phyloP scores from a whole-genome alignment of 1,140 invertebrate genomes.

The Cardiocondyla obscurior region DNA sequence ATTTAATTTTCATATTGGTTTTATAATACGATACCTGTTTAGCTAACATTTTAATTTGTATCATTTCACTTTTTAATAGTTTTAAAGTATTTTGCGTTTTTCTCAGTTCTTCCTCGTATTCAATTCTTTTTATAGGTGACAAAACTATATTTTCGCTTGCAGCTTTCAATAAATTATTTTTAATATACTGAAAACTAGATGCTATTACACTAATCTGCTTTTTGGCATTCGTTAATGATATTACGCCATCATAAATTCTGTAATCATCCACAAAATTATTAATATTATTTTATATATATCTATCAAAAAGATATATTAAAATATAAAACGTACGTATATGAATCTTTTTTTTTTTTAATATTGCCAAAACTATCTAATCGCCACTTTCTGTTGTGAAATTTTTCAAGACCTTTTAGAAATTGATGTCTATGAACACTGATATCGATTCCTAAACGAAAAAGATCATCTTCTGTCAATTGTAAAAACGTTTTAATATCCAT shows the following conservation, averaged over 20 bases:
- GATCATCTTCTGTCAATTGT: conserved; percentile 83
- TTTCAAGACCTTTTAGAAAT: conserved; percentile 81
- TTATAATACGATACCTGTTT: conserved; percentile 67
- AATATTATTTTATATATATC: background rate
- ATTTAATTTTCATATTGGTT: background rate
- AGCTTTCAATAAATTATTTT: conserved; percentile 63
- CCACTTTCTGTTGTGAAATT: conserved; percentile 85
- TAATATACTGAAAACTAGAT: conserved; percentile 76
- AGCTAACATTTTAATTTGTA: conserved; percentile 62
- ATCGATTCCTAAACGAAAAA: conserved; percentile 83
- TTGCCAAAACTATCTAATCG: conserved; percentile 74
- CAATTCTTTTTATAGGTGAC: conserved; percentile 47
- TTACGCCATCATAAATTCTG: conserved; percentile 75
- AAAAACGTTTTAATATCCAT: conserved; percentile 84
- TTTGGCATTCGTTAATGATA: conserved; percentile 69
- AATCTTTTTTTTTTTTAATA: conserved; percentile 57
- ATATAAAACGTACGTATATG: conserved; percentile 64
- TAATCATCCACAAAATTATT: conserved; percentile 20
- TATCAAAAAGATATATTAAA: background rate
- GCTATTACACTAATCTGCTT: conserved; percentile 76
- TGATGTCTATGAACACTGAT: conserved; percentile 84
- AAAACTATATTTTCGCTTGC: conserved; percentile 53
- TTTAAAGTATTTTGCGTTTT: conserved; percentile 66
- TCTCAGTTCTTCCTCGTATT: conserved; percentile 68
- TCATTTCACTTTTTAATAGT: conserved; percentile 72